phyloP scores from a whole-genome alignment of 2,113 vertebrate species.

The Hemibagrus wyckioides region DNA sequence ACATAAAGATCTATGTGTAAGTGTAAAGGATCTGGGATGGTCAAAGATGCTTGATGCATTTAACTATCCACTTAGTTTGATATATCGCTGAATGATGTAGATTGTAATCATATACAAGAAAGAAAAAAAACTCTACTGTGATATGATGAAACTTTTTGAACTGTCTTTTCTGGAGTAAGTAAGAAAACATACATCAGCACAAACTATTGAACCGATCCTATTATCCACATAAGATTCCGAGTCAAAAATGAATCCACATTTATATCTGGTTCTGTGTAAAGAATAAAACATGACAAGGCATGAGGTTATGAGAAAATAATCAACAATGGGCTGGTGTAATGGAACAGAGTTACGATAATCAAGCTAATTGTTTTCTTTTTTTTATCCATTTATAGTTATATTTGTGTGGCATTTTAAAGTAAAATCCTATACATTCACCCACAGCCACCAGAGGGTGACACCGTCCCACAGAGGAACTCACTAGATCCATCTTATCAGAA shows the following conservation, averaged over 20 bases:
- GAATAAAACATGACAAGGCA: background rate
- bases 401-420: background rate
- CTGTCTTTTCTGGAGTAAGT: background rate
- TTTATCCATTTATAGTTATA: background rate
- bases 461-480: background rate
- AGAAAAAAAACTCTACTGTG: background rate
- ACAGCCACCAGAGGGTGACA: background rate
- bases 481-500: background rate
- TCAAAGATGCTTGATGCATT: conserved; percentile 7
- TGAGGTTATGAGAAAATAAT: background rate
- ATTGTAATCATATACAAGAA: background rate
- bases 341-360: background rate
- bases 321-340: background rate
- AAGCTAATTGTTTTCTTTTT: background rate
- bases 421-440: background rate
- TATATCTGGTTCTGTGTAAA: background rate
- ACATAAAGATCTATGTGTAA: background rate
- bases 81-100: background rate
- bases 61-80: conserved; percentile 11
- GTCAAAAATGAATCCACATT: background rate
- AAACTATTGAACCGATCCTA: background rate
- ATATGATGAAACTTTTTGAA: background rate
- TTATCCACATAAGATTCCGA: background rate
- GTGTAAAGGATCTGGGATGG: background rate
- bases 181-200: background rate